These are phyloP conservation scores for Copsychus sechellarum DNA, from an alignment of 2,113 vertebrate genomes.

Conservation along the genomic window DNA sequence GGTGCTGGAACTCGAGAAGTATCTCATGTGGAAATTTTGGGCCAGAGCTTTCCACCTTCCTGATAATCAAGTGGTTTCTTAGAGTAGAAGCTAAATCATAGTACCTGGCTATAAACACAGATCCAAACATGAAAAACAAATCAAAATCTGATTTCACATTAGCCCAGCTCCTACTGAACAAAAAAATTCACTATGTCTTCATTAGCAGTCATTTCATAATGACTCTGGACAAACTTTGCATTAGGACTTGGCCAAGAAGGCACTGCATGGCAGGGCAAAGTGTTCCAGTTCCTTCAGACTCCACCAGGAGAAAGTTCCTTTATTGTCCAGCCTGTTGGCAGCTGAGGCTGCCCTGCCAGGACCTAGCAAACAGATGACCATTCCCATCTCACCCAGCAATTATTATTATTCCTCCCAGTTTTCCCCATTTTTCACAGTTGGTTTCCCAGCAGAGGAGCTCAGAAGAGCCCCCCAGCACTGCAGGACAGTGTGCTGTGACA, in stretches of 20 bases:
- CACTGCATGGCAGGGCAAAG: not conserved
- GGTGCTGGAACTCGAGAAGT: not conserved
- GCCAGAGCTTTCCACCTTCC: not conserved
- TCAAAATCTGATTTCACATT: not conserved
- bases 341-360: not conserved
- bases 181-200: not conserved
- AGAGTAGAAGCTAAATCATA: not conserved
- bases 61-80: not conserved
- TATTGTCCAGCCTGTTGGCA: not conserved
- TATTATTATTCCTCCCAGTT: not conserved
- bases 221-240: not conserved
- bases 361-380: not conserved
- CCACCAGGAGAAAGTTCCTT: not conserved
- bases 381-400: not conserved
- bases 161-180: not conserved
- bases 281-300: not conserved
- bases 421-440: not conserved
- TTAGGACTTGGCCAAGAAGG: not conserved
- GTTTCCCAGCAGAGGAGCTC: not conserved
- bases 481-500: not conserved
- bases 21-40: not conserved
- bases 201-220: not conserved
- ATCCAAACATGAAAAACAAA: not conserved
- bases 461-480: not conserved
- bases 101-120: not conserved